These are phyloP conservation scores for Bombus sylvicola DNA, from an alignment of 1,140 invertebrate genomes.

Conservation along the genomic window DNA sequence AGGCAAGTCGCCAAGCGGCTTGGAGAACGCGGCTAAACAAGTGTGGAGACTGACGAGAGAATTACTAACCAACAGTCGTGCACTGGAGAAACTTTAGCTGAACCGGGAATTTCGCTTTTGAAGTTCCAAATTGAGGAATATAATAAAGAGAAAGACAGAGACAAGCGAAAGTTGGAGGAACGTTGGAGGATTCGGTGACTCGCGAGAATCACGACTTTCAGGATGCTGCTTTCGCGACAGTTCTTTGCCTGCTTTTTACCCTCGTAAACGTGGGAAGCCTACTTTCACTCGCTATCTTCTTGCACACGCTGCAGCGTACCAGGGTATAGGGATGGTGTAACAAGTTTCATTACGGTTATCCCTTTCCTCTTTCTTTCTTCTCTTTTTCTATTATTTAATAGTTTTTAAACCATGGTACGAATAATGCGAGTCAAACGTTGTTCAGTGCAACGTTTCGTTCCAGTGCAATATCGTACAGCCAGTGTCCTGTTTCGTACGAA, in stretches of 20 bases:
- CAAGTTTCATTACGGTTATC: not conserved
- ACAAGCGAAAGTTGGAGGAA: not conserved
- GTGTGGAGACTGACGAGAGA: constrained; percentile 95
- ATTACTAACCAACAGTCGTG: constrained; percentile 93
- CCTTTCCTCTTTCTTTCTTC: too few species aligned
- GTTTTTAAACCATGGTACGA: too few species aligned
- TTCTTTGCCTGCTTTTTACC: constrained; percentile 45
- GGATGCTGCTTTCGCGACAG: constrained; percentile 32
- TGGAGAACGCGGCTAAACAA: constrained; percentile 96
- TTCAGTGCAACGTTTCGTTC: not conserved
- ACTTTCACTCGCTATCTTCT: constrained; percentile 50
- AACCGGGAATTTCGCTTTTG: not conserved
- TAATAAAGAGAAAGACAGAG: not conserved
- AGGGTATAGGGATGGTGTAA: constrained; percentile 35
- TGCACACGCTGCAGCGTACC: constrained; percentile 33
- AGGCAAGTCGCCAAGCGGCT: constrained; percentile 92
- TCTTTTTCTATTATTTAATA: not conserved
- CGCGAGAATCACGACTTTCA: constrained; percentile 11
- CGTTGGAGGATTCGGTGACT: constrained; percentile 2
- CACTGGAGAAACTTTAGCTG: constrained; percentile 92
- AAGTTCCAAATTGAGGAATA: not conserved
- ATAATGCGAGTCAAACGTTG: not conserved
- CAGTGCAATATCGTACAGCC: constrained; percentile 20
- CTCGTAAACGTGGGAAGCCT: constrained; percentile 15
- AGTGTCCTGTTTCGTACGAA: not conserved